Percentiles rank a stretch among this genome's conserved stretches.
phyloP scores from a whole-genome alignment of 2,888 invertebrate genomes.

The Drosophila silvestris region DNA sequence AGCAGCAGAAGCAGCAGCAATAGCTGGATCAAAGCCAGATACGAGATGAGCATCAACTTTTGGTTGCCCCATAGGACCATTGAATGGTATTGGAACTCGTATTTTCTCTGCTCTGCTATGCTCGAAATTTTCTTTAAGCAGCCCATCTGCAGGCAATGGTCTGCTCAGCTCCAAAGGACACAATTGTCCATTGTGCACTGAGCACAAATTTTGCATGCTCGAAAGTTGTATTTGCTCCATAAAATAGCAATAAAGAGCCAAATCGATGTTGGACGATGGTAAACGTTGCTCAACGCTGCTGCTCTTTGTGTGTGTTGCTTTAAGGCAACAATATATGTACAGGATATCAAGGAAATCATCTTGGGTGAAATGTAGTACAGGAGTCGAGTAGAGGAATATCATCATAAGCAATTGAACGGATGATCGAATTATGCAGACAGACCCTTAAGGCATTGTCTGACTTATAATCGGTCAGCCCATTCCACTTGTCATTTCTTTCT shows the following conservation, averaged over 20 bases:
- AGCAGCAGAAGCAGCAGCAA: conserved; percentile 2
- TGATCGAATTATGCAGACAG: conserved; percentile 69
- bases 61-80: conserved; percentile 21
- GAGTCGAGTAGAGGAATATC: conserved; percentile 35
- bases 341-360: conserved; percentile 66
- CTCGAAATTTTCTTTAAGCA: conserved; percentile 41
- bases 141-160: conserved; percentile 19
- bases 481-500: not conserved
- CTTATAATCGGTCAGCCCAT: conserved; percentile 11
- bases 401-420: conserved; percentile 76
- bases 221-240: conserved; percentile 73
- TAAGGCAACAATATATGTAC: conserved; percentile 61
- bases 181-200: conserved; percentile 65
- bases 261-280: conserved; percentile 50
- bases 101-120: conserved; percentile 29
- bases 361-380: conserved; percentile 15
- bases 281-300: conserved; percentile 32
- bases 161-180: conserved; percentile 17
- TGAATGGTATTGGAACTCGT: conserved; percentile 36
- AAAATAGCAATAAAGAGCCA: conserved; percentile 75
- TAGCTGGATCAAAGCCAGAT: conserved; percentile 1
- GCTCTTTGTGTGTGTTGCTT: conserved; percentile 52
- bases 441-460: conserved; percentile 38
- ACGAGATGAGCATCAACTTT: conserved; percentile 51
- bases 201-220: conserved; percentile 70